Evolutionary conservation across 2,113 vertebrate genomes (phyloP), one percentile per base, ranked within the genome.

Genomic region (Salvelinus alpinus): DNA sequence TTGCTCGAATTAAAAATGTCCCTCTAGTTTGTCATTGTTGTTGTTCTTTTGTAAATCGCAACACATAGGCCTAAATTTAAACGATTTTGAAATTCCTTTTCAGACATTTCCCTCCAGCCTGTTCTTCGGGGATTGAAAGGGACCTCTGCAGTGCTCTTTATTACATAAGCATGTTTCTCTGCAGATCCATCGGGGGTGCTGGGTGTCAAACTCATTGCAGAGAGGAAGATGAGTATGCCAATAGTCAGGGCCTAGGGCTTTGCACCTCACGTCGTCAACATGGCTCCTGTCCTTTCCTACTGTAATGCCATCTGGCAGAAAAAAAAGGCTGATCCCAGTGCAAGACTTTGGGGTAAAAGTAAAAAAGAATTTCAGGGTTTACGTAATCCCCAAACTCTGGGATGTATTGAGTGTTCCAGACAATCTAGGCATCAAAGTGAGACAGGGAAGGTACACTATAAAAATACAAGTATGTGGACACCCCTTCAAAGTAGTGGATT

Each of bases 241-340:
- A 71, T 78, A 73, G 76, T 70, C 68, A 62, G 77, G 70, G 77
- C 76, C 75, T 8, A 34, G 74, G 44, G 64, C 16, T 64, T 14
- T 76, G 74, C 65, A 78, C 78, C 74, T 75, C 80, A 59, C 44
- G 8, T 72, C 73, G 79, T 76, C 70, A 64, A 73, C 81, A 71
- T 70, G 48, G 25, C 64, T 79, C 25, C 74, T 47, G 68, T 76
- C 73, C 70, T 54, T 47, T 54, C 77, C 82, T 72, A 72, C 75
- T 82, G 59, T 87, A 88, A 85, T 82, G 81, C 64, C 84, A 78
- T 83, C 80, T 88, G 86, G 84, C 87, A 85, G 86, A 79, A 89
- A 87, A 64, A 79, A 74, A 75, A 47, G 48, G 76, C 78, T 71
- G 73, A 77, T 84, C 77, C 70, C 34, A 80, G 38, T 85, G 1